Evolutionary conservation across 2,797 vertebrate species (phyloP).

Genomic region (Myoxocephalus aenaeus): DNA sequence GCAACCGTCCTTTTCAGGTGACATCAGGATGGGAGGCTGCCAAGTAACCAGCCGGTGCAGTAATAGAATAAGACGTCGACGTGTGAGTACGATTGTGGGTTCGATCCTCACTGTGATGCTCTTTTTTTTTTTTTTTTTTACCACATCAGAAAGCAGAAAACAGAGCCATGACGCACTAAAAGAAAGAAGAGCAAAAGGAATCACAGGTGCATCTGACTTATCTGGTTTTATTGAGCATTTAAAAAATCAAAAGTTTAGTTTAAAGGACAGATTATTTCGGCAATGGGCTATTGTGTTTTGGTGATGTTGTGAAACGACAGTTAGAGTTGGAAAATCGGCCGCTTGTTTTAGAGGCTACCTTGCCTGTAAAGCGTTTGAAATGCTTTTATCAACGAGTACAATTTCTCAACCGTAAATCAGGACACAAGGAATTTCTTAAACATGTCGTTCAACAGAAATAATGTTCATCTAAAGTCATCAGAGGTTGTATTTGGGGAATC

Average conservation of each 20-base stretch:
- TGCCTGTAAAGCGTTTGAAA: not conserved
- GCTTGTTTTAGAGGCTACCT: not conserved
- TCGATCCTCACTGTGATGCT: constrained; percentile 31
- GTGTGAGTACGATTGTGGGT: constrained; percentile 34
- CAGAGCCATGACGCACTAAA: constrained; percentile 20
- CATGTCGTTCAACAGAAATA: not conserved
- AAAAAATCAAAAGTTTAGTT: not conserved
- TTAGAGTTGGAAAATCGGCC: not conserved
- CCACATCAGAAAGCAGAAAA: constrained; percentile 36
- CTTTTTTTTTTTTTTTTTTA: too few species aligned
- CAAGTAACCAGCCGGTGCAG: constrained; percentile 73
- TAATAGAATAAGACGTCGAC: constrained; percentile 70
- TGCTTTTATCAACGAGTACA: not conserved
- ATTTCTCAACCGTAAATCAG: not conserved
- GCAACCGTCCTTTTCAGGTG: constrained; percentile 22
- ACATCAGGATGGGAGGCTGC: constrained; percentile 51
- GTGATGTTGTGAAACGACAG: not conserved
- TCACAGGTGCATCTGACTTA: constrained; percentile 48
- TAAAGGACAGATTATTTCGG: not conserved
- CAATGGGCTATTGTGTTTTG: not conserved
- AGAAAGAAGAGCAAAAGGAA: constrained; percentile 30
- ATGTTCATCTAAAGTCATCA: not conserved
- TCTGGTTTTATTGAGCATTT: constrained; percentile 7
- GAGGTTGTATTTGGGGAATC: constrained; percentile 11
- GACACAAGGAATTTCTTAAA: not conserved